phyloP scores from a whole-genome alignment of 2,797 vertebrate genomes.

The Lepus oiostolus region DNA sequence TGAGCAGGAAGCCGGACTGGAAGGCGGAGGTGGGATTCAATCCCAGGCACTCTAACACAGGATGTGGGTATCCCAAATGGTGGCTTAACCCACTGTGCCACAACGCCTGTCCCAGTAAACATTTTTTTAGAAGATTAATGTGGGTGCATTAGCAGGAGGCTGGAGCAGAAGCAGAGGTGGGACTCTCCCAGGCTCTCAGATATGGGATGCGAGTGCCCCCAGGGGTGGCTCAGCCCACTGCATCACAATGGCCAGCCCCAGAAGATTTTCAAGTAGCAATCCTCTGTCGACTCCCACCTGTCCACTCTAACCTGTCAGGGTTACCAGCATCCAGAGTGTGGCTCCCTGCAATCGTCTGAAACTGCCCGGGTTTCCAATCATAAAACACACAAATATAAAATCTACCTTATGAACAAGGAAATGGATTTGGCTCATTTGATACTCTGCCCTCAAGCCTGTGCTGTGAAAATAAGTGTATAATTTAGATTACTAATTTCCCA shows the following conservation, averaged over 20 bases:
- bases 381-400: neutral
- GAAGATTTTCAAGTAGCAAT: neutral
- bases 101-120: no score
- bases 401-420: slow-evolving; percentile 28
- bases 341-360: neutral
- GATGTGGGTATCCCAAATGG: no score
- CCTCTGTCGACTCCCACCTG: neutral
- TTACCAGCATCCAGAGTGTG: neutral
- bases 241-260: neutral
- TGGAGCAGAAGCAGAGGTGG: no score
- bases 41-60: no score
- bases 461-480: slow-evolving; percentile 22
- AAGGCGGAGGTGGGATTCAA: no score
- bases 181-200: no score
- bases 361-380: neutral
- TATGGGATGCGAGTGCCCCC: no score
- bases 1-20: no score
- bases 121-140: no score
- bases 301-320: neutral
- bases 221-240: no score
- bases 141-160: no score
- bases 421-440: neutral
- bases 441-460: neutral
- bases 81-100: no score
- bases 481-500: slow-evolving; percentile 47